Evolutionary conservation across 2,888 invertebrate species (phyloP), one percentile per base, ranked within the genome.

Genomic region (Phyto melanocephala): DNA sequence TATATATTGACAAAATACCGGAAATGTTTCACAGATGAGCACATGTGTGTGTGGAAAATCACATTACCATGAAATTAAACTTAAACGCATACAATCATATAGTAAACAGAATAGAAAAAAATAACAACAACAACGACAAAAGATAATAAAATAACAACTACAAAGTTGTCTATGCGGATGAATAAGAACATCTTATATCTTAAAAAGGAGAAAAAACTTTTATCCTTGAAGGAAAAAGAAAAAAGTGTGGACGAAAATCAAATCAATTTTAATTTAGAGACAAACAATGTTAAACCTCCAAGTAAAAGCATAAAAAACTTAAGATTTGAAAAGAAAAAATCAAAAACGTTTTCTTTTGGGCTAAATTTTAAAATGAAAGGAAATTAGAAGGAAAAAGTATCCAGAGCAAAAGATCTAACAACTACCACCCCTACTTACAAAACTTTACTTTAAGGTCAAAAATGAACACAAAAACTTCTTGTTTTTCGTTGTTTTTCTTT

Each of bases 361-460:
- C 33, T 22, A 20, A 33, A 58, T 58, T 4, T 1, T 11, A 40
- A 33, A 47, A 33, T 10, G 22, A 47, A 76, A 72, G 50, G 50
- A 68, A 77, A 75, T 63, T 75, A 76, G 52, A 58, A 20, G 6
- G 45, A 67, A 63, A 45, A 72, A n/a, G 22, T 54, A 68, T 33
- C 40, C 68, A 52, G 50, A 65, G 54, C 37, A 35, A 50, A 52
- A 68, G 50, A 8, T 58, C 17, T 50, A 56, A 20, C 37, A 52
- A 70, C 11, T n/a, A 17, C 20, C 10, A 35, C 20, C 11, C 33
- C 11, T 24, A 37, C 42, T 15, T 35, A 37, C 2, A 58, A 22
- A 47, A 54, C 35, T 54, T 84, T 86, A 86, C 42, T 58, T 84
- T 86, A 86, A 87, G 88, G 86, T 89, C 89, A 87, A 86, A 87